Percentiles rank a stretch among this genome's conserved stretches.
Conservation (phyloP, 2,888 invertebrate species). For the Mythimna pallens region DNA sequence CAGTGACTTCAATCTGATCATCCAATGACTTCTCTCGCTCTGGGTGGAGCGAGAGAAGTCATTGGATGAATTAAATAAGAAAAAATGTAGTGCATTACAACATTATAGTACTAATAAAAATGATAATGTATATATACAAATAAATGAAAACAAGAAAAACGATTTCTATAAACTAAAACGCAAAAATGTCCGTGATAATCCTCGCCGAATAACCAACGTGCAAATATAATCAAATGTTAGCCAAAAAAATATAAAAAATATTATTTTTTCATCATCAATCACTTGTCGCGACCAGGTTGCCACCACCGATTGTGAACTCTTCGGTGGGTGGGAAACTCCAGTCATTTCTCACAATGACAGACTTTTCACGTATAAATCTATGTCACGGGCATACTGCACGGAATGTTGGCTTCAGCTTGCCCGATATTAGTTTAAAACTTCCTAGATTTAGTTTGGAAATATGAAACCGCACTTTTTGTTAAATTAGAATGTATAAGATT, state of each 20-base stretch:
- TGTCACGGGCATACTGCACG: constrained; percentile 72
- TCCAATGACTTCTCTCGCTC: no score
- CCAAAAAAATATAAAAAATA: constrained; percentile 49
- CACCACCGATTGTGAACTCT: constrained; percentile 75
- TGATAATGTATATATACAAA: no score
- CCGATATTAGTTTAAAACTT: constrained; percentile 65
- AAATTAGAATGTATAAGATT: constrained; percentile 44
- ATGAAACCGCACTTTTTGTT: constrained; percentile 57
- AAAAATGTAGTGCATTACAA: no score
- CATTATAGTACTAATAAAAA: no score
- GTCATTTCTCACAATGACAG: constrained; percentile 83
- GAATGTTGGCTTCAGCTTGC: constrained; percentile 56
- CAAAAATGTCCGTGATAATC: neutral
- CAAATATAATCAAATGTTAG: constrained; percentile 29
- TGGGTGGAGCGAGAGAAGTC: no score
- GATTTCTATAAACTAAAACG: no score
- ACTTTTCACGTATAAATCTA: constrained; percentile 77
- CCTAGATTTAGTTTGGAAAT: constrained; percentile 54
- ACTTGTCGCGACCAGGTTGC: constrained; percentile 73
- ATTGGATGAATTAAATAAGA: no score
- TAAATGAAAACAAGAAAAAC: no score
- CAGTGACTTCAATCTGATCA: no score
- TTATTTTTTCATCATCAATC: constrained; percentile 71
- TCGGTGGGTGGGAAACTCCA: constrained; percentile 73
- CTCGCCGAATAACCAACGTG: constrained; percentile 7